phyloP scores from a whole-genome alignment of 2,888 invertebrate genomes.

The Dasypolia templi region DNA sequence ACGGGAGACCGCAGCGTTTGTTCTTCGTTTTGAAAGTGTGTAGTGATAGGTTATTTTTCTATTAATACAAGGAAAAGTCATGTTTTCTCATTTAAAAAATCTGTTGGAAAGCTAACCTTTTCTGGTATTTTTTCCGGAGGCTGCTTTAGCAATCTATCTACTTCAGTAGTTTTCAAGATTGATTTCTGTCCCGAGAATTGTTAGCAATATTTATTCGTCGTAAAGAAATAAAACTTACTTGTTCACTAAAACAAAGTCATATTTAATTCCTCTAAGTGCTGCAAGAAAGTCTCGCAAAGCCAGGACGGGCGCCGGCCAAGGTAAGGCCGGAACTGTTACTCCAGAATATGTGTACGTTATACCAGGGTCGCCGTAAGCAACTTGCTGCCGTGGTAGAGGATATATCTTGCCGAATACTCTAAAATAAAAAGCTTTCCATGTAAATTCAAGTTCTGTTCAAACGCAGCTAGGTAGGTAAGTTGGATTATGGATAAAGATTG shows the following conservation, averaged over 20 bases:
- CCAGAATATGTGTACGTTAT: constrained; percentile 92
- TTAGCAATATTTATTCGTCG: background rate
- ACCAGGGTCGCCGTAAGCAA: constrained; percentile 92
- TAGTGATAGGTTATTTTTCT: background rate
- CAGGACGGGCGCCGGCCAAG: constrained; percentile 90
- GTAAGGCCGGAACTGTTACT: constrained; percentile 91
- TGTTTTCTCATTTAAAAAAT: background rate
- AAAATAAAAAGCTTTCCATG: constrained; percentile 56
- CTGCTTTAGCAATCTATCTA: background rate
- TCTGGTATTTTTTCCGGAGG: background rate
- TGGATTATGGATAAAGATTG: background rate
- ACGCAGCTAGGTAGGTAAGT: background rate
- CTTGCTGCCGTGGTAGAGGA: constrained; percentile 92
- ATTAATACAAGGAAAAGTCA: background rate
- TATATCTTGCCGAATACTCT: constrained; percentile 93
- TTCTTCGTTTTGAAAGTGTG: background rate
- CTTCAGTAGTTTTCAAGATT: background rate
- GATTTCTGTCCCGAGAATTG: background rate
- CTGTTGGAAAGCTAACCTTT: background rate
- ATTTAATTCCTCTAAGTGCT: constrained; percentile 88
- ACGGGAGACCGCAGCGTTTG: background rate
- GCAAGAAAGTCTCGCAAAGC: constrained; percentile 88
- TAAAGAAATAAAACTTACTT: constrained; percentile 84
- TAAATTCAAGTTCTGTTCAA: background rate
- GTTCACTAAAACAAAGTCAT: constrained; percentile 92